Base-by-base conservation (phyloP, 2,113 vertebrate species). In the Oceanites oceanicus region DNA sequence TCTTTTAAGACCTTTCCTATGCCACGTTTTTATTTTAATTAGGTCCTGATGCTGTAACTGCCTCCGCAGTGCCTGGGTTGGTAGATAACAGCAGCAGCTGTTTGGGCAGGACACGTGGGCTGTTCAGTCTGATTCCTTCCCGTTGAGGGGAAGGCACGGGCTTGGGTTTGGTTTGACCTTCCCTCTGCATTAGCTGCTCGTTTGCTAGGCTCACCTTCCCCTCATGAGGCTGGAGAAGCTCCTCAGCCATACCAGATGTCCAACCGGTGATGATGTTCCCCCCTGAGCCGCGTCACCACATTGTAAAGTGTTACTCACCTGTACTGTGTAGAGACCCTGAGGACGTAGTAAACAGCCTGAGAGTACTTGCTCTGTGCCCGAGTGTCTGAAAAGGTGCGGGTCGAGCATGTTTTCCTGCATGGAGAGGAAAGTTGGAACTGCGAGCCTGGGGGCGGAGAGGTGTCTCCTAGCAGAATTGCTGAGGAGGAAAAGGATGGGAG, bases 271-370 rank as follows among this genome's bases (percentile, higher is more conserved):
- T 16, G 26, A 77, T 66, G 42, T n/a, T 21, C 47, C 53, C 62
- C 66, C 5, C 47, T 3, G 44, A 96, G 59, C 30, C 5, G 6
- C 88, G 45, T 94, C 96, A 87, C 95, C 42, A 13, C 53, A 0
- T 42, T 82, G 88, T 91, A 45, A 88, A 96, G 58, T 77, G 86
- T 86, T 90, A 53, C 82, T 95, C 96, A 94, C 74, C 95, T 94
- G 47, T 70, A 86, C 89, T 92, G 72, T 92, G 90, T 29, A 88
- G 82, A 95, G 84, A 96, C 94, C 61, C 11, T 45, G 90, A 97
- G 91, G 86, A 92, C 1, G 1, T 91, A 98, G 98, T 97, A 97
- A 97, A 93, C 82, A 96, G 89, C 91, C 96, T 94, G 92, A 97
- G 95, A 50, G 18, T 23, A 26, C 26, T 47, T 66, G 47, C 47